Evolutionary conservation across 2,888 invertebrate species (phyloP), one percentile per base, ranked within the genome.

Genomic region (Cerastoderma edule): DNA sequence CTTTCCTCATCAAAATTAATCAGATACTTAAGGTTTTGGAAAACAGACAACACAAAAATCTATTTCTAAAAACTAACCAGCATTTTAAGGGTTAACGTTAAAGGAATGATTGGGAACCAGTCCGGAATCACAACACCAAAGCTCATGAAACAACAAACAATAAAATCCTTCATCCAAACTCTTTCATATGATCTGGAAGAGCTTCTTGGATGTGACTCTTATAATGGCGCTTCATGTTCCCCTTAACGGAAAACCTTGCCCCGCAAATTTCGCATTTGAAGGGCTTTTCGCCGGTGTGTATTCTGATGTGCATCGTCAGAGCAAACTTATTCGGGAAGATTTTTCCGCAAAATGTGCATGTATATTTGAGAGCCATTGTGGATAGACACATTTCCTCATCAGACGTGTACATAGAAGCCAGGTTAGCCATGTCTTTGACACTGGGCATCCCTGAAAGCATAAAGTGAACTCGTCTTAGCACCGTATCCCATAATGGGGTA

Each of bases 221-320:
- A 3, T 60, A 27, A 57, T 81, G 80, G 24, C 80, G 44, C 39
- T 75, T 75, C 70, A 81, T 72, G 48, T 81, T 81, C 39, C 80
- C 80, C 60, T 81, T 81, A 24, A 75, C 78, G 8, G 75, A 75
- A 44, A 81, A 81, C 4, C 67, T 46, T 10, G 66, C 65, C 0
- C 73, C 75, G 65, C 80, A 81, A 66, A 75, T 54, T 22, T 78
- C 77, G 73, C 80, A 81, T 46, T 63, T 65, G 63, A 76, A 81
- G 10, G 80, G 80, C 54, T 78, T 81, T 33, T 81, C 80, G 10
- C 80, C 80, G 13, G 80, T 76, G 46, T 80, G 80, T 53, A 50
- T 66, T 6, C 80, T 27, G 6, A 60, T 28, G 53, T 80, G 80
- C 80, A 80, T 80, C 16, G 63, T 70, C 2, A 80, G 50, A 24